These are phyloP conservation scores for Brachycybe producta DNA, from an alignment of 2,888 invertebrate species.

Conservation along the genomic window DNA sequence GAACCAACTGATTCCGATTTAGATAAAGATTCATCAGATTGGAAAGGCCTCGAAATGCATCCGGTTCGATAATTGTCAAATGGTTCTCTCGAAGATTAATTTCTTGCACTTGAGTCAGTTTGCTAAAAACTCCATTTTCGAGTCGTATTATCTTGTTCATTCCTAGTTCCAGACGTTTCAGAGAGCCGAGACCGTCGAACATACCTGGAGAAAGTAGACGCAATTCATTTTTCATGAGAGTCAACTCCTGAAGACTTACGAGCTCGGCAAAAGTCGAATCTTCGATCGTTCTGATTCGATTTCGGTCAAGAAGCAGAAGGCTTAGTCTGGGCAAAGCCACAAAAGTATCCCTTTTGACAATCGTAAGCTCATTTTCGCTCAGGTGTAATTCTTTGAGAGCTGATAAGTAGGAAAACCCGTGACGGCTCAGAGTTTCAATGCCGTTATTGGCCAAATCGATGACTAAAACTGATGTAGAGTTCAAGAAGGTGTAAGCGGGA, in stretches of 20 bases:
- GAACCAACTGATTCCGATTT: not conserved
- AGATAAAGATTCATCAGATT: constrained; percentile 8
- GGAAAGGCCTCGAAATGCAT: not conserved
- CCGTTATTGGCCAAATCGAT: constrained; percentile 3
- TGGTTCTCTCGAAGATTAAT: constrained; percentile 6
- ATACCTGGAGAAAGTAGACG: not conserved
- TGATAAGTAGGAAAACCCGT: constrained; percentile 1
- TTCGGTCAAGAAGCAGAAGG: not conserved
- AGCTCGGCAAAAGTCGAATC: constrained; percentile 1
- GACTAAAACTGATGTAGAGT: not conserved
- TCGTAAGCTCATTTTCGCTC: not conserved
- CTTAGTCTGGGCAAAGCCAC: not conserved
- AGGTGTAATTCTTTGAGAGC: not conserved
- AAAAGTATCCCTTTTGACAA: not conserved
- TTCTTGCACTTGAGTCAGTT: not conserved
- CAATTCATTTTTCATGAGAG: not conserved
- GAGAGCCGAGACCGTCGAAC: not conserved
- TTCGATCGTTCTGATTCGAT: not conserved
- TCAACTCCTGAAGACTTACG: not conserved
- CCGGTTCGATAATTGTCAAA: not conserved
- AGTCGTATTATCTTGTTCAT: not conserved
- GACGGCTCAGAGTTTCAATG: not conserved
- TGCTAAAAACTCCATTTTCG: not conserved
- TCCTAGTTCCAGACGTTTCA: not conserved
- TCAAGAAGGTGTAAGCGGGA: constrained; percentile 1